Percentiles rank a stretch among this genome's conserved stretches.
phyloP scores from a whole-genome alignment of 2,797 vertebrate species.

The Sebastes wilsoni region DNA sequence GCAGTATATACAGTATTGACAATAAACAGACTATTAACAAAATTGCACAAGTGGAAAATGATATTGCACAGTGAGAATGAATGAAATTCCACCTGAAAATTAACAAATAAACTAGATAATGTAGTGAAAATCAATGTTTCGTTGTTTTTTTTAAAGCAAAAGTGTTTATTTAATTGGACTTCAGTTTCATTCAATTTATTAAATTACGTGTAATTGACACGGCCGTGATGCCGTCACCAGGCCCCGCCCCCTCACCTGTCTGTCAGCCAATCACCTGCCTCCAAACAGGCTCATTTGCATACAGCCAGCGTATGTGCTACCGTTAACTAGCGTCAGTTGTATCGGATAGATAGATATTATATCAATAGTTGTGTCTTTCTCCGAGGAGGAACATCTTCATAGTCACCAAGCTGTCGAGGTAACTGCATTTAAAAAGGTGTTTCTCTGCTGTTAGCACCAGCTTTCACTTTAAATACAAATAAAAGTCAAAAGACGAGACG shows the following conservation, averaged over 20 bases:
- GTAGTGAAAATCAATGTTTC: no score
- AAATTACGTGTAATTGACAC: no score
- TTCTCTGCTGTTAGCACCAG: not conserved
- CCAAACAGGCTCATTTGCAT: not conserved
- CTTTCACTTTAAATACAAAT: not conserved
- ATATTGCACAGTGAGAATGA: no score
- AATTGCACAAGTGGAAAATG: no score
- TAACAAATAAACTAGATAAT: not conserved
- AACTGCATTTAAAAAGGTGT: not conserved
- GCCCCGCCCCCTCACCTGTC: not conserved
- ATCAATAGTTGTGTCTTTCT: not conserved
- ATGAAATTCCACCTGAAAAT: no score
- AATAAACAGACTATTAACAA: no score
- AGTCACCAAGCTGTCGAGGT: not conserved
- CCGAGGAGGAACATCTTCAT: not conserved
- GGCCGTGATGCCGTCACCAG: not conserved
- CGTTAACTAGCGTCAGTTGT: not conserved
- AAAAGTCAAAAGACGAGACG: not conserved
- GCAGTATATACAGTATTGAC: no score
- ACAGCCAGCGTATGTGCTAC: not conserved
- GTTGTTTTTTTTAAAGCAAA: not conserved
- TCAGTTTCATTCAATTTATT: not conserved
- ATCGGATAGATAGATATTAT: no score
- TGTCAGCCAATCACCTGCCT: not conserved
- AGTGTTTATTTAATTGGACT: not conserved